phyloP scores from a whole-genome alignment of 2,797 vertebrate genomes.

The Rachycentron canadum region DNA sequence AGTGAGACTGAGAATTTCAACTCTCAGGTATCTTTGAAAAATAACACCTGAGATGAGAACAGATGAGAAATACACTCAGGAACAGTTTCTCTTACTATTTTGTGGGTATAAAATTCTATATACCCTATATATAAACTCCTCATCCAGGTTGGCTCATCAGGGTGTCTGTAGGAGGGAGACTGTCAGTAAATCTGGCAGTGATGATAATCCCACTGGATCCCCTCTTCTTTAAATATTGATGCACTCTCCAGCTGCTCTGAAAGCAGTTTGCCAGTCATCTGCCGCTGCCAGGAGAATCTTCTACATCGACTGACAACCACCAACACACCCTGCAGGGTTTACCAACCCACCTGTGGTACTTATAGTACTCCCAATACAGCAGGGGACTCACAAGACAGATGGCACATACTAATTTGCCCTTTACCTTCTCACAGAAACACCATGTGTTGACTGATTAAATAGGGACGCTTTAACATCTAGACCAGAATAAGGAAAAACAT shows the following conservation, averaged over 20 bases:
- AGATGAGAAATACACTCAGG: background rate
- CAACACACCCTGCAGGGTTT: background rate
- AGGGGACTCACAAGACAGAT: background rate
- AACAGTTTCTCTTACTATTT: background rate
- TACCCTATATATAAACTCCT: too few relatives aligned
- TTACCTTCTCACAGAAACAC: background rate
- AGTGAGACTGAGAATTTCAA: background rate
- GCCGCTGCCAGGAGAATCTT: conserved; percentile 15
- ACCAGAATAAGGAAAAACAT: too few relatives aligned
- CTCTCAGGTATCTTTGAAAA: background rate
- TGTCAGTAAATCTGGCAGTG: conserved; percentile 13
- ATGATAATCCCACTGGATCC: conserved; percentile 55
- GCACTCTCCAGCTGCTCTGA: conserved; percentile 48
- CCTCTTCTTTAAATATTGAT: conserved; percentile 58
- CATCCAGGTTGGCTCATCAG: background rate
- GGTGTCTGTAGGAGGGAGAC: background rate
- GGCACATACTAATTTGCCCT: background rate
- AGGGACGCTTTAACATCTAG: background rate
- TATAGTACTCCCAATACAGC: background rate
- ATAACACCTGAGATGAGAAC: background rate
- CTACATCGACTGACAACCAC: background rate
- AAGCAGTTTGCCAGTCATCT: conserved; percentile 25
- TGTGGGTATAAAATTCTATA: background rate
- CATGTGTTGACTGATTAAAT: background rate
- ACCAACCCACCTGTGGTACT: background rate